Base-by-base conservation (phyloP, 2,113 vertebrate species). In the Myotis yumanensis region DNA sequence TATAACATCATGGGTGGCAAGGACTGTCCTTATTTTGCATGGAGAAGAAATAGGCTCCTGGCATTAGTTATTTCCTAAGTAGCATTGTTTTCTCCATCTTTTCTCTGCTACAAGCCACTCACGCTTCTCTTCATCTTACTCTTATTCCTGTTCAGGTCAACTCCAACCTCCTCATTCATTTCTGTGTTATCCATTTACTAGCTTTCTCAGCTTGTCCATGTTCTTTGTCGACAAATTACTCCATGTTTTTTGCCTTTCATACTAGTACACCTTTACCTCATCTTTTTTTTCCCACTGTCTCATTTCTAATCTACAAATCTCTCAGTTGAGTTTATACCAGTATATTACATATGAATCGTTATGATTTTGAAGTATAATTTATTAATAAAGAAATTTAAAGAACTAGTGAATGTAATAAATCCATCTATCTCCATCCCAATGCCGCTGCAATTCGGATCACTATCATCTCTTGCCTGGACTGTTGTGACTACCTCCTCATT, bases 351-450 rank as follows among this genome's bases (percentile, higher is more conserved):
- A 54, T 75, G 28, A 93, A 84, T 52, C 32, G 28, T 54, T 66
- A 79, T 11, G 48, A 91, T 81, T 96, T 57, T 96, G 23, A 64
- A 84, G 25, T 57, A 84, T 91, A 66, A 93, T 35, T 71, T 90
- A 90, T 59, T 94, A 82, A 92, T n/a, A 95, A 86, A 93, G 20
- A 80, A 46, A 90, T 3, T 54, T 35, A 75, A 88, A 89, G 35
- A 92, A 92, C 3, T 15, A 11, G 48, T 90, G 14, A 66, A 72
- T n/a, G 10, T 93, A 91, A 83, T 57, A 91, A 91, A 96, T 73
- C 32, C 51, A 66, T 69, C 79, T 83, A 75, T 95, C 86, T 89
- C 57, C 68, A 90, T 46, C 35, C 23, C 15, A 54, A 46, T 11
- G 15, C 35, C 85, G 86, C 48, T 82, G n/a, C 16, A 86, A 85